A percentile compares a stretch with the other conserved stretches of the same genome.
phyloP scores from a whole-genome alignment of 2,797 vertebrate species.

The Bradypus variegatus region DNA sequence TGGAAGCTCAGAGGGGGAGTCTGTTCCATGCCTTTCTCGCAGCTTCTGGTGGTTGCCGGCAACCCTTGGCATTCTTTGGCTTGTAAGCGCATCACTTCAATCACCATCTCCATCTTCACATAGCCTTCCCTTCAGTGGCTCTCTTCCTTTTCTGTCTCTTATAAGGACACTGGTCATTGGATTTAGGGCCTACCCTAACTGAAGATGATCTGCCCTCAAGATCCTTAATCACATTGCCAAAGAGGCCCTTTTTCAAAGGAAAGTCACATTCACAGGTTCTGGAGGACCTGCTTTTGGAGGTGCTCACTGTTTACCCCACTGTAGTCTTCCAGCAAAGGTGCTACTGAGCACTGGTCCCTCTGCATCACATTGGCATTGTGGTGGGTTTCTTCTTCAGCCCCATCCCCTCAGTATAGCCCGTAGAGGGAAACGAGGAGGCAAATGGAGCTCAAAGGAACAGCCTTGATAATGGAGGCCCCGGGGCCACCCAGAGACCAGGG shows the following conservation, averaged over 20 bases:
- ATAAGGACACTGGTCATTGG: not conserved
- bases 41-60: not conserved
- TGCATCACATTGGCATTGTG: not conserved
- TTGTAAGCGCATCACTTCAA: not conserved
- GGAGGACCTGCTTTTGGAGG: not conserved
- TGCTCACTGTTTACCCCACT: not conserved
- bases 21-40: not conserved
- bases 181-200: not conserved
- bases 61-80: not conserved
- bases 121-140: not conserved
- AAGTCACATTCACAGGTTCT: not conserved
- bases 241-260: not conserved
- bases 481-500: not conserved
- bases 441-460: not conserved
- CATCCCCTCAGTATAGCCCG: not conserved
- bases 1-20: not conserved
- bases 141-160: not conserved
- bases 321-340: not conserved
- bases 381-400: not conserved
- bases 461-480: not conserved
- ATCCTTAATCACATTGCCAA: not conserved
- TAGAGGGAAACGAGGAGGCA: not conserved
- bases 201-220: not conserved
- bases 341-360: not conserved
- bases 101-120: not conserved